phyloP scores from a whole-genome alignment of 2,888 invertebrate genomes.

The Zaprionus lineosus region DNA sequence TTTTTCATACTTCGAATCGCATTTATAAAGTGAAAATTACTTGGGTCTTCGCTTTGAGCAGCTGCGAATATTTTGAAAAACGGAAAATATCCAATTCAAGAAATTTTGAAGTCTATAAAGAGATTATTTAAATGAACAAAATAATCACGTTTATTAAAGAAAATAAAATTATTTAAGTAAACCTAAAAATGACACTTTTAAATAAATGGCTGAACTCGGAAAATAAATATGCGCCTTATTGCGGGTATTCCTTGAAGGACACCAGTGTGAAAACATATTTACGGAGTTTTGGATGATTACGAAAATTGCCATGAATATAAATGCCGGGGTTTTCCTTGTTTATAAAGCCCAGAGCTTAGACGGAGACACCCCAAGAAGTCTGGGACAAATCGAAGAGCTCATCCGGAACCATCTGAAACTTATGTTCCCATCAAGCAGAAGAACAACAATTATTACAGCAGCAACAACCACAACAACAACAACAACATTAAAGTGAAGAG shows the following conservation, averaged over 20 bases:
- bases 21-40: conserved; percentile 70
- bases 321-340: too few relatives aligned
- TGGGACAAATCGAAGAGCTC: background rate
- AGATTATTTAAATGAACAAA: conserved; percentile 31
- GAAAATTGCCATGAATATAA: background rate
- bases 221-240: conserved; percentile 19
- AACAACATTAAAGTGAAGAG: conserved; percentile 3
- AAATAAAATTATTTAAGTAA: conserved; percentile 32
- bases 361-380: too few relatives aligned
- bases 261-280: background rate
- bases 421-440: conserved; percentile 18
- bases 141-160: too few relatives aligned
- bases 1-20: conserved; percentile 54
- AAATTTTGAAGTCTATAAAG: conserved; percentile 21
- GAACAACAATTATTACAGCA: background rate
- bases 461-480: background rate
- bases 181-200: conserved; percentile 36
- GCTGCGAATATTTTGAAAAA: conserved; percentile 51
- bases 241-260: conserved; percentile 4
- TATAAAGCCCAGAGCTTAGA: too few relatives aligned
- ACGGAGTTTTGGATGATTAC: background rate
- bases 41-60: conserved; percentile 38
- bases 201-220: conserved; percentile 10
- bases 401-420: background rate
- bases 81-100: conserved; percentile 35